Base-by-base conservation (phyloP, 2,113 vertebrate genomes). In the Microcebus jonahi region DNA sequence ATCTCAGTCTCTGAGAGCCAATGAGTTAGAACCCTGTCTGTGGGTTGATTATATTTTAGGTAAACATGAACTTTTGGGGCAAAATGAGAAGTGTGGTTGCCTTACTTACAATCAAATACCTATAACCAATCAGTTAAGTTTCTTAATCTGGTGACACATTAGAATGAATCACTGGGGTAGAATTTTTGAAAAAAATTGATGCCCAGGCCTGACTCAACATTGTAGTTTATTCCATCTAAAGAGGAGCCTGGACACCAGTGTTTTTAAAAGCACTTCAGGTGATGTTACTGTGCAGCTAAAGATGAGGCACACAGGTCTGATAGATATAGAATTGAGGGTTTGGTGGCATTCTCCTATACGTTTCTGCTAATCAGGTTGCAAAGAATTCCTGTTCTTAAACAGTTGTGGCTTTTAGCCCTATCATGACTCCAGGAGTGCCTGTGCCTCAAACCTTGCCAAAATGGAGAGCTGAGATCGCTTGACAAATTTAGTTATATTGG, bases 271-370 rank as follows among this genome's bases (percentile, higher is more conserved):
- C 42, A 88, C 59, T 13, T 91, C n/a, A 39, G 61, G 57, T 86
- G 39, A 88, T 95, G 94, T 90, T 88, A 65, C n/a, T 91, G 4
- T 53, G 20, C 45, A 95, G 23, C 45, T 83, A 50, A 91, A 77
- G 48, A 68, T 73, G 53, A 79, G 61, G 65, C 36, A n/a, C 17
- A 39, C 6, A 81, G 36, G 50, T 93, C 20, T 83, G 65, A 70
- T 95, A 77, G 95, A 80, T 81, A 67, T 53, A 94, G 57, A 93
- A 63, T 83, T 90, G 70, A 94, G 21, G 31, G 17, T 94, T 88
- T 90, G 63, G 36, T 90, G 34, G 14, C 36, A 57, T 95, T 94
- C 53, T 80, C 25, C 23, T 79, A 0, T 67, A 63, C 3, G 29
- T 17, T 25, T 92, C 93, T 87, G 70, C 10, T 70, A 63, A 45